Evolutionary conservation across 92 coral and sea anemone species (phyloP).

Genomic region (Galaxea fascicularis): DNA sequence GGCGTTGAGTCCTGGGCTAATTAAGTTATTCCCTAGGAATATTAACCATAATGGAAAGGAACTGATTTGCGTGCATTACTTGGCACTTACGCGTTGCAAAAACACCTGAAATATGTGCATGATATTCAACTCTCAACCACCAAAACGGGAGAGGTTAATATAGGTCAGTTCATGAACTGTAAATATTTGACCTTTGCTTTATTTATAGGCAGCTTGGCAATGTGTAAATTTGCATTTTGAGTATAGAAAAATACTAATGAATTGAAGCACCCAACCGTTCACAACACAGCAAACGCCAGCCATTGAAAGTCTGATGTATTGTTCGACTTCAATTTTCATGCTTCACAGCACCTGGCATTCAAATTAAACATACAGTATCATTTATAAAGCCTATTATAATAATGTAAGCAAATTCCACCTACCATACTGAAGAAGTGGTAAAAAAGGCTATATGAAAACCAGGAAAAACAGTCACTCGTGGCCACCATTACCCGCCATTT

Average conservation of each 20-base stretch:
- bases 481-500: not conserved
- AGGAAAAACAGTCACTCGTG: not conserved
- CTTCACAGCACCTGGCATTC: not conserved
- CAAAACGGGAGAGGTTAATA: constrained; percentile 18
- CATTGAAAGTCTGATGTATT: not conserved
- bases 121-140: constrained; percentile 7
- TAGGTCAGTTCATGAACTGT: not conserved
- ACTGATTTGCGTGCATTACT: not conserved
- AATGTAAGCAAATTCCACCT: constrained; percentile 9
- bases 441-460: not conserved
- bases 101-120: not conserved
- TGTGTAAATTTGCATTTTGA: not conserved
- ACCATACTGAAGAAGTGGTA: constrained; percentile 5
- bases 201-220: not conserved
- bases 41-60: not conserved
- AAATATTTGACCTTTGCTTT: not conserved
- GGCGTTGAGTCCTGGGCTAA: no score
- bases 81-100: not conserved
- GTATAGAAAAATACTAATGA: not conserved
- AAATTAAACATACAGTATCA: not conserved
- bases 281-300: not conserved
- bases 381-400: not conserved
- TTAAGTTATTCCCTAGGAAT: no score
- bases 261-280: constrained; percentile 2
- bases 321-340: not conserved